These are phyloP conservation scores for Reticulitermes lucifugus DNA, from an alignment of 2,888 invertebrate species.

Conservation along the genomic window DNA sequence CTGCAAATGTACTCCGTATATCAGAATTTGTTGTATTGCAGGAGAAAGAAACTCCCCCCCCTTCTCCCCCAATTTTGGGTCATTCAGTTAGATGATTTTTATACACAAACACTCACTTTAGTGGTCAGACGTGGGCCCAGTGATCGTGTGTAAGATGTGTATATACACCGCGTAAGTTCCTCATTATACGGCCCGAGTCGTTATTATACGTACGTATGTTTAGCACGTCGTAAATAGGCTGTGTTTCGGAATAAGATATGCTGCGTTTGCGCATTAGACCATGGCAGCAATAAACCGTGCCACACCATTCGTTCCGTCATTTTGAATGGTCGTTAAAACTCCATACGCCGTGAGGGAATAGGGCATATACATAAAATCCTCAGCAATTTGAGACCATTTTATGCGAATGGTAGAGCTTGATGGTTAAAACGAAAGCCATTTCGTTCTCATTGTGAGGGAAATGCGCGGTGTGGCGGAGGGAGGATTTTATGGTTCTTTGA, in stretches of 20 bases:
- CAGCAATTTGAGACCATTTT: slow-evolving; percentile 38
- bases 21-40: too few species aligned
- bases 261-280: slow-evolving; percentile 23
- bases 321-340: slow-evolving; percentile 39
- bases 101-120: too few species aligned
- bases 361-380: slow-evolving; percentile 39
- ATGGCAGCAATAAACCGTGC: slow-evolving; percentile 20
- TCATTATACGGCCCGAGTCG: not conserved
- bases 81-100: too few species aligned
- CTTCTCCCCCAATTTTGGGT: too few species aligned
- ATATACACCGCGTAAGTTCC: too few species aligned
- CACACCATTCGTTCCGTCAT: slow-evolving; percentile 34
- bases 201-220: slow-evolving; percentile 27
- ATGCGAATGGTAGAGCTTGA: slow-evolving; percentile 24
- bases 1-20: too few species aligned
- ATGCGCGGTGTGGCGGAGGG: not conserved
- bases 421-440: slow-evolving; percentile 29
- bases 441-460: not conserved
- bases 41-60: too few species aligned
- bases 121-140: not conserved
- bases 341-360: not conserved
- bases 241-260: slow-evolving; percentile 21
- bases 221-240: slow-evolving; percentile 35
- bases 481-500: slow-evolving; percentile 21
- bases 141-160: not conserved